These are phyloP conservation scores for Larimichthys crocea DNA, from an alignment of 2,113 vertebrate genomes.

Conservation along the genomic window DNA sequence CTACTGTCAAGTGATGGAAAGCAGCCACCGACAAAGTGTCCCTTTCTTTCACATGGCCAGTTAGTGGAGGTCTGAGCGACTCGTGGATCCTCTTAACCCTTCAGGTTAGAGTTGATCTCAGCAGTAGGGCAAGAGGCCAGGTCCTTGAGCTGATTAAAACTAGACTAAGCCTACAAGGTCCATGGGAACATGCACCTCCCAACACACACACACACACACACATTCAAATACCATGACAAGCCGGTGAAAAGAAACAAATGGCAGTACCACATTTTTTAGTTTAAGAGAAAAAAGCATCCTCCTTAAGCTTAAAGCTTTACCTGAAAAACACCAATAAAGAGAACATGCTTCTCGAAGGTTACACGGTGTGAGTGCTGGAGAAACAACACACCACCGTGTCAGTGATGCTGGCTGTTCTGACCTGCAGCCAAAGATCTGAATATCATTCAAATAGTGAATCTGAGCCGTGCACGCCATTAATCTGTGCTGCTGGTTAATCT, in stretches of 20 bases:
- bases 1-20: not conserved
- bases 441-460: constrained; percentile 21
- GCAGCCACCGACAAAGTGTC: not conserved
- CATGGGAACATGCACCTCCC: constrained; percentile 55
- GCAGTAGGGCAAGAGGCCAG: constrained; percentile 55
- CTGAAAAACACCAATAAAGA: not conserved
- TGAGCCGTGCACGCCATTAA: constrained; percentile 55
- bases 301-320: too few relatives aligned
- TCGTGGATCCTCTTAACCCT: constrained; percentile 70
- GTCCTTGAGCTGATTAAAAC: constrained; percentile 78
- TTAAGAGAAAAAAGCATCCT: too few relatives aligned
- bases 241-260: constrained; percentile 13
- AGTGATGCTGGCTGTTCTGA: not conserved
- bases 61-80: constrained; percentile 22
- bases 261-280: too few relatives aligned
- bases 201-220: constrained; percentile 43
- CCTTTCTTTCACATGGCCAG: not conserved
- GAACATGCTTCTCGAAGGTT: not conserved
- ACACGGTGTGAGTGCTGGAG: not conserved
- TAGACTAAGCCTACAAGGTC: constrained; percentile 60
- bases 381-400: not conserved
- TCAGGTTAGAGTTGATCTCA: constrained; percentile 58
- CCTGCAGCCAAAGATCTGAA: not conserved
- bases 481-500: constrained; percentile 63
- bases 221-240: constrained; percentile 10